Evolutionary conservation across 2,797 vertebrate genomes (phyloP).

Genomic region (Stomatorhinus walkeri): DNA sequence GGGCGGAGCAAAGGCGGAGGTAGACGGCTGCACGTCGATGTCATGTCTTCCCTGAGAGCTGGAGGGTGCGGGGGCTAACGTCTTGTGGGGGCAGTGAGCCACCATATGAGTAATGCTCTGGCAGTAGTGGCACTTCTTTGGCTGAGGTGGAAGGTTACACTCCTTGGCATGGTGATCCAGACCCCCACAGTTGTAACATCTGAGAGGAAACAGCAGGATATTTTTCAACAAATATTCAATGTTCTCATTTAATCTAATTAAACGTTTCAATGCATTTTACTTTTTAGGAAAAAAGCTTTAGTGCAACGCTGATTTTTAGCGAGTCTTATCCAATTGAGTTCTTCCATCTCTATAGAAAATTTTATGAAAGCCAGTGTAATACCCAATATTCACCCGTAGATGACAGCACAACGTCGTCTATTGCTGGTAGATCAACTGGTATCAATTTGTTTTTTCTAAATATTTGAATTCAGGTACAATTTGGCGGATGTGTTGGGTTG

Average conservation of each 20-base stretch:
- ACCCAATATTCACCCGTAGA: constrained; percentile 12
- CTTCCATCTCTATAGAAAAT: not conserved
- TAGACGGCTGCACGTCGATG: constrained; percentile 60
- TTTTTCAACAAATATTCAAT: not conserved
- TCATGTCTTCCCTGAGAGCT: constrained; percentile 73
- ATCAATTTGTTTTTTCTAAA: not conserved
- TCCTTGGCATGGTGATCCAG: constrained; percentile 76
- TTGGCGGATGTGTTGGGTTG: not conserved
- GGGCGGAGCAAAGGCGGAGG: constrained; percentile 49
- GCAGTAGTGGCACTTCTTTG: constrained; percentile 82
- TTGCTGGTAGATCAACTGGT: not conserved
- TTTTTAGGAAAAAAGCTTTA: not conserved
- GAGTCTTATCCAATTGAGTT: not conserved
- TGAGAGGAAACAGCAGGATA: constrained; percentile 31
- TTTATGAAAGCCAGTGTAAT: not conserved
- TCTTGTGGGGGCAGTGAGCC: constrained; percentile 71
- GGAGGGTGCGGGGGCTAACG: constrained; percentile 43
- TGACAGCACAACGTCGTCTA: constrained; percentile 9
- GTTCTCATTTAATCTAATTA: not conserved
- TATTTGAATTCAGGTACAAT: not conserved
- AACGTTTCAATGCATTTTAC: not conserved
- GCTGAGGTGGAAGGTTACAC: constrained; percentile 75
- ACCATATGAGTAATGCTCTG: constrained; percentile 77
- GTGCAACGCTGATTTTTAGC: not conserved
- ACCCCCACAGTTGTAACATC: constrained; percentile 77